Conservation (phyloP, 1,140 invertebrate species). For the Zophobas morio region DNA sequence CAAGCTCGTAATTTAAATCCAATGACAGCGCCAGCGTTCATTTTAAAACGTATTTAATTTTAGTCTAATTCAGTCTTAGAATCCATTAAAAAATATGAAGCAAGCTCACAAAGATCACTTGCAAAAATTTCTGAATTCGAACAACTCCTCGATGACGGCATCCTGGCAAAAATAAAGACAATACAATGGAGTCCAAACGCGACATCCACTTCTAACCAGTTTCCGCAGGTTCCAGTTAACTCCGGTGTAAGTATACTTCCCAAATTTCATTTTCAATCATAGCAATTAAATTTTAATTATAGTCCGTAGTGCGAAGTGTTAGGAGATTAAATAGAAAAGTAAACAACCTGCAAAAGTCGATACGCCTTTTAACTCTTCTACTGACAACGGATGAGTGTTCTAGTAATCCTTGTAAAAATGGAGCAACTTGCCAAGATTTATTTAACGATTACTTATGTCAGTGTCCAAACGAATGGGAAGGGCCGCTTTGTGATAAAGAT, state of each 20-base stretch:
- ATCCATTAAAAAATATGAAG: no score
- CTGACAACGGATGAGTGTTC: constrained; percentile 74
- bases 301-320: constrained; percentile 18
- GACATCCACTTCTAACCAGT: no score
- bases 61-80: no score
- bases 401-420: constrained; percentile 86
- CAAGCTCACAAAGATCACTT: no score
- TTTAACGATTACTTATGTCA: constrained; percentile 81
- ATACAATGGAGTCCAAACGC: no score
- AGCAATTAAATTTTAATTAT: constrained; percentile 6
- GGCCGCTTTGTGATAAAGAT: constrained; percentile 81
- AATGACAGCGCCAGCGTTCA: no score
- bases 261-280: constrained; percentile 1
- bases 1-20: constrained; percentile 68
- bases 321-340: constrained; percentile 30
- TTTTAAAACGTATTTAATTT: no score
- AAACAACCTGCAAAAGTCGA: constrained; percentile 21
- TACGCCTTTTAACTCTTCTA: constrained; percentile 47
- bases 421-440: constrained; percentile 84
- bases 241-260: no score
- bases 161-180: no score
- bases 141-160: no score
- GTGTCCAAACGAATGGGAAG: constrained; percentile 84
- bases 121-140: no score
- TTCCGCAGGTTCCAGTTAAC: no score